Base-by-base conservation (phyloP, 2,888 invertebrate species). In the Cheilosia vulpina region DNA sequence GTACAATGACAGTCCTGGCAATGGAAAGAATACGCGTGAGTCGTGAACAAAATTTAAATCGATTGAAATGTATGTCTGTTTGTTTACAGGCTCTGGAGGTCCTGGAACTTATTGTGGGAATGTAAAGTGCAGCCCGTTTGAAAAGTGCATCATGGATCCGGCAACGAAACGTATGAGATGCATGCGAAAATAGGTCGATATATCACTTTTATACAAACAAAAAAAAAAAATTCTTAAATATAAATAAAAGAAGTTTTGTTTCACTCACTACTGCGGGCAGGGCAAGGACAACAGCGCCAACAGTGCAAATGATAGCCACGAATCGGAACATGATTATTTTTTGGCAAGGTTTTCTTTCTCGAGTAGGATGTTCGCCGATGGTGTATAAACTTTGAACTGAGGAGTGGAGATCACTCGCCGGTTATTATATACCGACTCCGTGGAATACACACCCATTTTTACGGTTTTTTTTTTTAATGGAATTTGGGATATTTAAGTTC, bases 61-160 rank as follows among this genome's bases (percentile, higher is more conserved):
- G 1, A 7, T 17, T n/a, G 6, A n/a, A 38, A n/a, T 19, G 0
- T 19, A 1, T 24, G 24, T 13, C 13, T 52, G 2, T 52, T 52
- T 52, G 21, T 52, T 24, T 15, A 52, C n/a, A 73, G 72, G 21
- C 2, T 66, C 76, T 15, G 65, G 68, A 24, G 93, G 92, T 1
- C 90, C 93, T 3, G 94, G 95, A 0, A 91, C 93, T 1, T 95
- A 94, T 89, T 96, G 96, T 88, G 95, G 94, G 88, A 95, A 95
- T 89, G 93, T 94, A 15, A 96, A 95, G 90, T 96, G 96, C 89
- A 94, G 93, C 88, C 90, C 94, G 0, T 94, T 93, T 85, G 95
- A 96, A 90, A 95, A 95, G 82, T 96, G 96, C 91, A 94, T 94
- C 88, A 91, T 93, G 87, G 96, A 96, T 89, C 93, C 94, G 17